Evolutionary conservation across 2,113 vertebrate species (phyloP).

Genomic region (Myrmophylax atrothorax): DNA sequence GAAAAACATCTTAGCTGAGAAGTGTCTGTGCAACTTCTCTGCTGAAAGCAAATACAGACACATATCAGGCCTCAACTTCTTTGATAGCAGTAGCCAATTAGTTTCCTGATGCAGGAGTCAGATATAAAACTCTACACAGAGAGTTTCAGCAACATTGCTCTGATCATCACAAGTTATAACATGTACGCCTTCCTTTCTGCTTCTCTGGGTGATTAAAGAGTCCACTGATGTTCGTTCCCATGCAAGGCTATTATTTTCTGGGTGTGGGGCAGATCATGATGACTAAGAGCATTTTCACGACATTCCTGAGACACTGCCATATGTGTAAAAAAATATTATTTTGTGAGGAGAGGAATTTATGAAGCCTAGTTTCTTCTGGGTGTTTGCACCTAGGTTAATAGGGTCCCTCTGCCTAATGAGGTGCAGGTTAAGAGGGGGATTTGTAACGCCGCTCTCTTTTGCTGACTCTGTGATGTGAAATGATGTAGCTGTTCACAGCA

Average conservation of each 20-base stretch:
- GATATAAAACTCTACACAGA: not conserved
- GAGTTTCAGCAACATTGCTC: not conserved
- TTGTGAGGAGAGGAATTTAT: not conserved
- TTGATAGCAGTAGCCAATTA: not conserved
- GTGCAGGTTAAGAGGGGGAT: not conserved
- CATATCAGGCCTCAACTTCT: not conserved
- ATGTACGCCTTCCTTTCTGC: not conserved
- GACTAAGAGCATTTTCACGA: slow-evolving; percentile 5
- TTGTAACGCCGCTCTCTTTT: not conserved
- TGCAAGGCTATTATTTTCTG: slow-evolving; percentile 23
- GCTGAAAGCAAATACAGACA: not conserved
- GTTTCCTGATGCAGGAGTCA: not conserved
- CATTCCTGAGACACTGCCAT: not conserved
- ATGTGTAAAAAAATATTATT: not conserved
- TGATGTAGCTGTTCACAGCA: rapidly evolving
- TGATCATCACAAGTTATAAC: slow-evolving; percentile 19
- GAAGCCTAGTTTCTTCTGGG: not conserved
- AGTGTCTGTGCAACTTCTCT: not conserved
- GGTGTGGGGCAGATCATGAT: not conserved
- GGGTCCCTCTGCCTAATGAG: not conserved
- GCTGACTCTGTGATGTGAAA: not conserved
- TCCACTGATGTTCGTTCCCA: not conserved
- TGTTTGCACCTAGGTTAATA: not conserved
- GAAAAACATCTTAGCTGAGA: not conserved
- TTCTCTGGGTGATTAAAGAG: slow-evolving; percentile 15